Evolutionary conservation across 2,888 invertebrate genomes (phyloP), one percentile per base, ranked within the genome.

Genomic region (Metalampra italica): DNA sequence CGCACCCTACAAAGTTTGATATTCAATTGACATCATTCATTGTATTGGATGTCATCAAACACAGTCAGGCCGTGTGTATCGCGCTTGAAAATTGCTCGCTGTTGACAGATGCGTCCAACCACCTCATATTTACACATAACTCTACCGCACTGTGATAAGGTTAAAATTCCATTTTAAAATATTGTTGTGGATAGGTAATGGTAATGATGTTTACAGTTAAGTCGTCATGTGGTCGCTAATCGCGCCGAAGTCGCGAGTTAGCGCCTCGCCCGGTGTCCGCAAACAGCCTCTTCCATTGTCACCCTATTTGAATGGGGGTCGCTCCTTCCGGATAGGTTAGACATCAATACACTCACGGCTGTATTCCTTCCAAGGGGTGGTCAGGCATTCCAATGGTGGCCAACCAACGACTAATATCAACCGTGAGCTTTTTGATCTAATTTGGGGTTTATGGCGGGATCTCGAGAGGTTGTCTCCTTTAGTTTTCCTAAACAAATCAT

Each of bases 221-320:
- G 59, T 71, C 73, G 75, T 70, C 76, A 73, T 69, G 65, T 56
- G 50, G 68, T 67, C 67, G 75, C 74, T 75, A 75, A 77, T 71
- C 72, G 70, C 44, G 60, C 50, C 63, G 62, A 79, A 73, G 83
- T 88, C 84, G 80, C 86, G 74, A 70, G 85, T 89, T 89, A 89
- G 85, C 89, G 83, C 86, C 88, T 89, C 77, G 78, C 87, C 83
- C 78, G 87, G 87, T 85, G 87, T 88, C 80, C 84, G 71, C 78
- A 85, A 85, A 89, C 82, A 87, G 46, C 57, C 67, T 72, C 78
- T 82, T 84, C 82, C 82, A 85, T 84, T 82, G 85, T 85, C 85
- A 79, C 76, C 78, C 78, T 68, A 60, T 62, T 62, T 83, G 80
- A 79, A 83, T 78, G 69, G 68, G 68, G 59, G 60, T 68, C 68